A percentile compares a stretch with the other conserved stretches of the same genome.
Conservation (phyloP, 2,797 vertebrate genomes). For the Florisuga fusca region DNA sequence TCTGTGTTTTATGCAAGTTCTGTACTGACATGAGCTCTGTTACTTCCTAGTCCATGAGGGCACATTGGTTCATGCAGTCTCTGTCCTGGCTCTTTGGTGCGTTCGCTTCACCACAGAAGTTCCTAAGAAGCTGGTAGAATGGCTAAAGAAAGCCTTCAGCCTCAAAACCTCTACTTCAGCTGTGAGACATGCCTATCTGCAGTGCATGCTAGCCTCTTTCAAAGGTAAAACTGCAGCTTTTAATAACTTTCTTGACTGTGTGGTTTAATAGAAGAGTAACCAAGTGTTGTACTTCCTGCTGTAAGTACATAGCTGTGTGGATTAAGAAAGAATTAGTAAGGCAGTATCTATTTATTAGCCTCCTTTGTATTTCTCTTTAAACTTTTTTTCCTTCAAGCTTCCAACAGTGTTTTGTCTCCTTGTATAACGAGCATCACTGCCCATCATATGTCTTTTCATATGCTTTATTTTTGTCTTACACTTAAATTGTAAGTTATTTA, state of each 20-base stretch:
- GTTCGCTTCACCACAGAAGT: slow-evolving; percentile 88
- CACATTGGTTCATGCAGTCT: slow-evolving; percentile 92
- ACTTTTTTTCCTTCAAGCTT: neutral
- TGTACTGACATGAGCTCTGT: neutral
- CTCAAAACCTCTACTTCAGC: slow-evolving; percentile 93
- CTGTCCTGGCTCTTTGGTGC: slow-evolving; percentile 92
- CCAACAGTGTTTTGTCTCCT: neutral
- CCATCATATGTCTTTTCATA: neutral
- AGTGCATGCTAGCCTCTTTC: slow-evolving; percentile 92
- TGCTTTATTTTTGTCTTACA: neutral
- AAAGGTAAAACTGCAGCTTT: slow-evolving; percentile 83
- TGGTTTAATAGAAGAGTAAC: neutral
- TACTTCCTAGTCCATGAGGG: slow-evolving; percentile 89
- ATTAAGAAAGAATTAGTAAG: neutral
- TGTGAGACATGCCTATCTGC: slow-evolving; percentile 95
- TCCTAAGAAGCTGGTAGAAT: slow-evolving; percentile 87
- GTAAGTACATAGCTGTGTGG: neutral
- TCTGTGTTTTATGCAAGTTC: neutral
- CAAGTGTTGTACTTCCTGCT: neutral
- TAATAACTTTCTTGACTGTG: neutral
- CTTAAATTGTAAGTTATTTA: neutral
- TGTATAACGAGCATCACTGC: neutral
- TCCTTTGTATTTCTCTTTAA: neutral
- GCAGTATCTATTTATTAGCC: neutral
- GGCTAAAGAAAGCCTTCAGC: slow-evolving; percentile 95